Evolutionary conservation across 2,888 invertebrate genomes (phyloP), one percentile per base, ranked within the genome.

Genomic region (Drosophila pseudotalamancana): DNA sequence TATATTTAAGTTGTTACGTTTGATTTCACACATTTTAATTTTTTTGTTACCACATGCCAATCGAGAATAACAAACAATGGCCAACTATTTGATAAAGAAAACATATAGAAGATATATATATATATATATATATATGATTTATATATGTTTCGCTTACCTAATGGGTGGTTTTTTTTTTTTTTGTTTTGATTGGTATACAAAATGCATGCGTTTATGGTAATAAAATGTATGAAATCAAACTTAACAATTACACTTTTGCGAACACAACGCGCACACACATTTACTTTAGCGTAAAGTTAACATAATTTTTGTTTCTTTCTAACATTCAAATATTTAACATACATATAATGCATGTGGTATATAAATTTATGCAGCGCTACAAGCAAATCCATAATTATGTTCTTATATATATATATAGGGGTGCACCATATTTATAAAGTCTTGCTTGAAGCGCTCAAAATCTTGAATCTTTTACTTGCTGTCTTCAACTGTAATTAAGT

Each of bases 181-280:
- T 57, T 54, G 23, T 34, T n/a, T 32, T 59, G 32, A 18, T 56
- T 55, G 46, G 21, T 46, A 63, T 70, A 60, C 50, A 69, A 56
- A 63, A 69, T 37, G 59, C 60, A 67, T 64, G 32, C n/a, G 32
- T 19, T 72, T 75, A 67, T 67, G 71, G 29, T 68, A 74, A 59
- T 59, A 65, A 67, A 79, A 79, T 66, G 66, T 62, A 49, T 59
- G 34, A 67, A 71, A 69, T 72, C 37, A 68, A 63, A 59, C 45
- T 46, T 57, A 64, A 63, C 53, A 65, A 21, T 43, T 21, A 39
- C 54, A 40, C 59, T 61, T 48, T 35, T 48, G 50, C 34, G n/a
- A n/a, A n/a, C n/a, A n/a, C n/a, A n/a, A 55, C 59, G 39, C 57
- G 34, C 27, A 56, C 27, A 73, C 46, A 77, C 62, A 66, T 61